These are phyloP conservation scores for Meles meles DNA, from an alignment of 2,113 vertebrate genomes.

Conservation along the genomic window DNA sequence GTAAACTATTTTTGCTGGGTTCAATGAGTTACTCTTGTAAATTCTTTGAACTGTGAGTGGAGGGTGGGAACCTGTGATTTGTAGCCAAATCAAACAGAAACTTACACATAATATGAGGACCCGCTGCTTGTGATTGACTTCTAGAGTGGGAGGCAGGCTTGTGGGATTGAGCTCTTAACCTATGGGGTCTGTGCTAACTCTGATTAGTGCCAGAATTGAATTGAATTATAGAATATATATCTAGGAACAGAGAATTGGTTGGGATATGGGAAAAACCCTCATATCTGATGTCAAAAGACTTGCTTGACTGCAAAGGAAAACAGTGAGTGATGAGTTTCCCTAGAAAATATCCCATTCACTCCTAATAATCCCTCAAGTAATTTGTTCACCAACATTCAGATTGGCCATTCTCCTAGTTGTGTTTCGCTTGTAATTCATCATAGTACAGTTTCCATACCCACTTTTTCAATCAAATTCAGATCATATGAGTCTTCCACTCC, in stretches of 20 bases:
- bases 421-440: not conserved
- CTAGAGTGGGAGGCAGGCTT: not conserved
- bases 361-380: not conserved
- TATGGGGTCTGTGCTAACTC: not conserved
- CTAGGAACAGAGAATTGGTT: not conserved
- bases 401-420: not conserved
- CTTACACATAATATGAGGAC: not conserved
- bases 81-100: not conserved
- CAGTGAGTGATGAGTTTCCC: not conserved
- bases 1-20: not conserved
- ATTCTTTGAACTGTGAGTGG: not conserved
- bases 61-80: not conserved
- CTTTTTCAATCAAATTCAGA: not conserved
- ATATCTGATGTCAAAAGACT: not conserved
- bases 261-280: not conserved
- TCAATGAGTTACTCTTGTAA: not conserved
- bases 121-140: too few species aligned
- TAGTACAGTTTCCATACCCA: not conserved
- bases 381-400: not conserved
- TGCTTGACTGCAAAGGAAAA: not conserved
- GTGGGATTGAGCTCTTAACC: too few species aligned
- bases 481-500: accelerated
- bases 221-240: not conserved
- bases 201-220: not conserved
- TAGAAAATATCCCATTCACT: not conserved